Evolutionary conservation across 2,888 invertebrate species (phyloP).

Genomic region (Melipona bicolor): DNA sequence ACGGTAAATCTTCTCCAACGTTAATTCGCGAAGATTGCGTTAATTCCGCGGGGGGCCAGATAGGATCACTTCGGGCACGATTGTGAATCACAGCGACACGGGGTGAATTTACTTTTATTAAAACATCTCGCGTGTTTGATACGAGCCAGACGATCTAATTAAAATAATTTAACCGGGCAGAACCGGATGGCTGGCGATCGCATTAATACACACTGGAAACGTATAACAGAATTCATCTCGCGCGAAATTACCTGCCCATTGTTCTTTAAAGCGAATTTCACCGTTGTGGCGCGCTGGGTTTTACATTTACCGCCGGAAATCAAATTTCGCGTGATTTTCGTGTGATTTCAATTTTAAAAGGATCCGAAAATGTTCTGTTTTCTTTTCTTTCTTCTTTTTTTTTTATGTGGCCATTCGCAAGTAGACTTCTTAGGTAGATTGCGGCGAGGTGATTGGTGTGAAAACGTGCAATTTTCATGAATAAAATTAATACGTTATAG

Average conservation of each 20-base stretch:
- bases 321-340: background rate
- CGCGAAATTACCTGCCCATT: conserved; percentile 13
- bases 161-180: conserved; percentile 30
- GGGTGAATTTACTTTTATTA: conserved; percentile 9
- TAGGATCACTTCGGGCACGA: too few species aligned
- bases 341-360: background rate
- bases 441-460: background rate
- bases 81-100: background rate
- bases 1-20: conserved; percentile 14
- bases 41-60: background rate
- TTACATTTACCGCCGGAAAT: background rate
- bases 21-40: conserved; percentile 17
- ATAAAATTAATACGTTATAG: too few species aligned
- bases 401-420: background rate
- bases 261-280: conserved; percentile 13
- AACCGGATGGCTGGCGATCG: too few species aligned
- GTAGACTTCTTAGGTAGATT: background rate
- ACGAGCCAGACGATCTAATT: background rate
- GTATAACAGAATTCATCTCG: background rate
- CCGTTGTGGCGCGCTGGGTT: background rate
- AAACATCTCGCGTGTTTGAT: background rate
- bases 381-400: too few species aligned
- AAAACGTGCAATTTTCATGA: background rate
- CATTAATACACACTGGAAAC: conserved; percentile 9
- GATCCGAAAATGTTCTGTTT: background rate